Evolutionary conservation across 2,888 invertebrate genomes (phyloP), one percentile per base, ranked within the genome.

Genomic region (Cheilosia impressa): DNA sequence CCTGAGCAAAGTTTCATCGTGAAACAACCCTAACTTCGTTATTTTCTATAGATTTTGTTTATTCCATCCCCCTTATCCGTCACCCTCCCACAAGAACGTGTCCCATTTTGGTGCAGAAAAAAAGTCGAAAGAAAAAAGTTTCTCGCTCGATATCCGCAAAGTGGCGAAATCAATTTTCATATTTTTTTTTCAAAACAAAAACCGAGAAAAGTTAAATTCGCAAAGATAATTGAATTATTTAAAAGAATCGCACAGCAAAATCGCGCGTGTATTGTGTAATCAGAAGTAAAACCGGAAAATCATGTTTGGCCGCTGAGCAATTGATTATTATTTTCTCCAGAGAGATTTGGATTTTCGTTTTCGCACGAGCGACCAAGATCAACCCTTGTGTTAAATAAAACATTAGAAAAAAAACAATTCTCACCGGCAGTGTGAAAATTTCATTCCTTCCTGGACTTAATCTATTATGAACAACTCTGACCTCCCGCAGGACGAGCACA

Each of bases 401-500:
- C 22, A 2, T 19, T 38, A 19, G 9, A 4, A 10, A 13, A 19
- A 10, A 5, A 38, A 34, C 1, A 38, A 43, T 19, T 2, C n/a
- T 43, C 10, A n/a, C 22, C 15, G 43, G 45, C 17, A 60, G 60
- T 9, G 38, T 9, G 22, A 31, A 45, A 22, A 31, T 45, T n/a
- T 13, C 0, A 53, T 10, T 62, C n/a, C 45, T 27, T 63, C 47
- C 45, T 58, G 15, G 24, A 63, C 9, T 31, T n/a, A 45, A 43
- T 73, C 41, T 82, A 72, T 72, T 78, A 82, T 82, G 82, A 82
- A 13, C 57, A 72, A 31, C 62, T 55, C 15, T 62, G 82, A 71
- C 10, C 53, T 17, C 24, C 69, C 45, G 22, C 69, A 53, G 55
- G 78, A 75, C 78, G 53, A 60, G 53, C 38, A 72, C 13, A 27